These are phyloP conservation scores for Thripadectes ignobilis DNA, from an alignment of 2,797 vertebrate species.

Conservation along the genomic window DNA sequence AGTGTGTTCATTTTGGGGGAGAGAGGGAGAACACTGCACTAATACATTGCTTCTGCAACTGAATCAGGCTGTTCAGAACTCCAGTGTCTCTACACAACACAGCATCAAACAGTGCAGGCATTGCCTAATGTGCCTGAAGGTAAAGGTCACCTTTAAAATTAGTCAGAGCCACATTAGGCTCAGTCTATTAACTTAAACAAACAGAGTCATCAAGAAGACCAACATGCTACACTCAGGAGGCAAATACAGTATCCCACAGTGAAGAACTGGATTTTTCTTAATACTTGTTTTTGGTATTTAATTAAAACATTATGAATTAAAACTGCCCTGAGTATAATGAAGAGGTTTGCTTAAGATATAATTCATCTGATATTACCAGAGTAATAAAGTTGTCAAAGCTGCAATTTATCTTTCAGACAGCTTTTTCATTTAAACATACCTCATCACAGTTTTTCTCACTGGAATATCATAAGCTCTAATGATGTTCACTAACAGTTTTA, in stretches of 20 bases:
- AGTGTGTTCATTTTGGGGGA: background rate
- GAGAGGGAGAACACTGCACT: background rate
- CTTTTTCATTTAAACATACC: conserved; percentile 68
- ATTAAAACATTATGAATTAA: background rate
- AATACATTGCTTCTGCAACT: background rate
- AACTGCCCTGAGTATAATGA: background rate
- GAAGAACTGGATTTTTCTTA: background rate
- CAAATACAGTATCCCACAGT: background rate
- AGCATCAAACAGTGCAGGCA: background rate
- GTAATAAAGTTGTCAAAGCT: background rate
- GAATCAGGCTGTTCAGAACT: background rate
- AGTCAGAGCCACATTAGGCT: background rate
- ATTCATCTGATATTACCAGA: background rate
- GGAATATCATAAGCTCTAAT: conserved; percentile 92
- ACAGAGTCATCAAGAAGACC: background rate
- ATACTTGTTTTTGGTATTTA: background rate
- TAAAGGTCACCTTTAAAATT: conserved; percentile 5
- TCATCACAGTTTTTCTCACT: conserved; percentile 78
- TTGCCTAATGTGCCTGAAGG: background rate
- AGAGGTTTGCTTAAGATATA: background rate
- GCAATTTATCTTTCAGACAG: background rate
- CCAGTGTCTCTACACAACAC: background rate
- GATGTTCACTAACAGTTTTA: conserved; percentile 91
- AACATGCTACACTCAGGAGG: background rate
- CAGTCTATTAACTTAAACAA: background rate